Conservation (phyloP, 1,140 invertebrate genomes). For the Drosophila truncata region DNA sequence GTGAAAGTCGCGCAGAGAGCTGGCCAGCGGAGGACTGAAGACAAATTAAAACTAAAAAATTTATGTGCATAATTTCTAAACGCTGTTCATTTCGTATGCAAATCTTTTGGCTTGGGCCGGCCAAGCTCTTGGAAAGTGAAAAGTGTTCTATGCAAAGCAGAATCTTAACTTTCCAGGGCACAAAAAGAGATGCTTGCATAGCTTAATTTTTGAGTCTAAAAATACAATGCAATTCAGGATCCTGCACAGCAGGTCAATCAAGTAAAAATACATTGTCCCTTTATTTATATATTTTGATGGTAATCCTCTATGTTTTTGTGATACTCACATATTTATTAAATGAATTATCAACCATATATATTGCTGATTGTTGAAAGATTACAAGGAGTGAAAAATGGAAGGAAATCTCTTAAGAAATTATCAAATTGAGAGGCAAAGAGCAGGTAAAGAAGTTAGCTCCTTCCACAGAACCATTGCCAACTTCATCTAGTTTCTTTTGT, state of each 20-base stretch:
- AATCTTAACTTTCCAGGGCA: background rate
- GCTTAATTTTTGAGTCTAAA: constrained; percentile 18
- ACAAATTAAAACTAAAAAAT: constrained; percentile 79
- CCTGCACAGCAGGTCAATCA: background rate
- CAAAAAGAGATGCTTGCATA: background rate
- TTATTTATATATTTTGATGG: background rate
- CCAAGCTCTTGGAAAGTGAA: constrained; percentile 10
- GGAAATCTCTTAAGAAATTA: constrained; percentile 72
- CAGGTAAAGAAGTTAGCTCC: constrained; percentile 25
- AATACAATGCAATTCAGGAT: background rate
- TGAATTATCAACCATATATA: background rate
- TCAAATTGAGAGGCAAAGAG: constrained; percentile 59
- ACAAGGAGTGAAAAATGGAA: background rate
- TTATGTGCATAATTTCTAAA: constrained; percentile 77
- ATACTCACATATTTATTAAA: background rate
- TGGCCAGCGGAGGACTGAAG: constrained; percentile 51
- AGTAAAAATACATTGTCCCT: background rate
- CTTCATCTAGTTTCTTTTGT: constrained; percentile 53
- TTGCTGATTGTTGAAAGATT: background rate
- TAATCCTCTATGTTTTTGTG: background rate
- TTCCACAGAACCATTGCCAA: constrained; percentile 5
- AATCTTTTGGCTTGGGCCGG: constrained; percentile 57
- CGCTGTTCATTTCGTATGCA: constrained; percentile 77
- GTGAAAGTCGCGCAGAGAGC: constrained; percentile 20
- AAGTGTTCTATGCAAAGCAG: constrained; percentile 8